Evolutionary conservation across 2,113 vertebrate species (phyloP), one percentile per base, ranked within the genome.

Genomic region (Callipepla squamata): DNA sequence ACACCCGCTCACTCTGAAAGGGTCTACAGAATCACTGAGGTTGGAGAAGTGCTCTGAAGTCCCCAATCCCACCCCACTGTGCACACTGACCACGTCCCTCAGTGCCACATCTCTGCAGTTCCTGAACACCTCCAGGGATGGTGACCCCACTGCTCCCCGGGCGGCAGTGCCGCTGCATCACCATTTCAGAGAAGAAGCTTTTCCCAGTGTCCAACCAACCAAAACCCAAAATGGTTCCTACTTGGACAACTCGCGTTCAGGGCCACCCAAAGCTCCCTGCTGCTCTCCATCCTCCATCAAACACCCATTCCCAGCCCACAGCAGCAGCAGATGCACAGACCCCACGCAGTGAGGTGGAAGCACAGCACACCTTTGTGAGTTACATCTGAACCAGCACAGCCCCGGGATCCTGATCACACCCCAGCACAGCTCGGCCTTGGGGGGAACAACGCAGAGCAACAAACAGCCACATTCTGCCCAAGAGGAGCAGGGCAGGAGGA

Each of bases 241-340:
- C 57, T 77, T 20, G 30, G 17, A 69, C 22, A 85, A 66, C 8
- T 8, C 18, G 3, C 14, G n/a, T n/a, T 26, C 58, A 72, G 45
- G 6, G 23, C 16, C 6, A 30, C 73, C 63, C 45, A 50, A 69
- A 85, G 58, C 20, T 87, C 72, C 74, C 44, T 70, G 21, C 42
- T 19, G 20, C 25, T 65, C 68, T 84, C 44, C 47, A 4, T 6
- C 7, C 16, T 42, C 28, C 79, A 67, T 42, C n/a, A 53, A 91
- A 50, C 42, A 45, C 62, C 72, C 20, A 26, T 40, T n/a, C 50
- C 1, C 0, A 2, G 32, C 19, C 45, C 44, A 48, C 0, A 17
- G 80, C 0, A 17, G 80, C 40, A 58, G 25, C 20, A 59, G 25
- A 45, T 20, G 30, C 32, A 6, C 0, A 62, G 19, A 48, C 6